phyloP scores from a whole-genome alignment of 2,888 invertebrate species.

The Latrodectus hesperus region DNA sequence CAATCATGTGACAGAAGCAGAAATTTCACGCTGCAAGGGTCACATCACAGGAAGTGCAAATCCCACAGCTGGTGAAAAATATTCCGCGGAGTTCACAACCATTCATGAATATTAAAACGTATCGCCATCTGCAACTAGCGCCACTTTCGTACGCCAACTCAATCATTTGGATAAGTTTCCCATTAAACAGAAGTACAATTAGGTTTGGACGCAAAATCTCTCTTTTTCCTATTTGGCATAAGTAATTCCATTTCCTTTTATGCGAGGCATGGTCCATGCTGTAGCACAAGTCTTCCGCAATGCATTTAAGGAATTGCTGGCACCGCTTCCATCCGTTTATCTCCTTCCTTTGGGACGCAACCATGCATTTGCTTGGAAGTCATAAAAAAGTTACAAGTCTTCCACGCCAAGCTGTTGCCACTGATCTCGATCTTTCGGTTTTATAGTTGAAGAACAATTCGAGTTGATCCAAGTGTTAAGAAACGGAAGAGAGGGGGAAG shows the following conservation, averaged over 20 bases:
- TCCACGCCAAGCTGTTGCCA: background rate
- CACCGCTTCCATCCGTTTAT: background rate
- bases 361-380: background rate
- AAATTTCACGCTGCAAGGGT: too few species aligned
- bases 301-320: background rate
- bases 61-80: background rate
- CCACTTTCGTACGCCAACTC: background rate
- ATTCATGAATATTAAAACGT: background rate
- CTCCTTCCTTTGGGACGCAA: background rate
- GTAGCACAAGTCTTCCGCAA: background rate
- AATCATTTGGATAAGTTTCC: background rate
- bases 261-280: background rate
- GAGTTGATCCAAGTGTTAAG: constrained; percentile 30
- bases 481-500: background rate
- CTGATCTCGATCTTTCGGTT: background rate
- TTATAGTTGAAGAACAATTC: constrained; percentile 24
- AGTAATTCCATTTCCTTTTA: background rate
- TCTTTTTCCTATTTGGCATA: background rate
- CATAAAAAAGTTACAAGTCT: background rate
- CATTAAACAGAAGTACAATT: background rate
- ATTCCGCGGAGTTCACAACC: background rate
- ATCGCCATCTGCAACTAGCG: background rate
- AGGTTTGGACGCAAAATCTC: background rate
- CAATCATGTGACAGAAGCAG: too few species aligned
- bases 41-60: too few species aligned